Conservation (phyloP, 2,888 invertebrate species). For the Lissonota sp. region DNA sequence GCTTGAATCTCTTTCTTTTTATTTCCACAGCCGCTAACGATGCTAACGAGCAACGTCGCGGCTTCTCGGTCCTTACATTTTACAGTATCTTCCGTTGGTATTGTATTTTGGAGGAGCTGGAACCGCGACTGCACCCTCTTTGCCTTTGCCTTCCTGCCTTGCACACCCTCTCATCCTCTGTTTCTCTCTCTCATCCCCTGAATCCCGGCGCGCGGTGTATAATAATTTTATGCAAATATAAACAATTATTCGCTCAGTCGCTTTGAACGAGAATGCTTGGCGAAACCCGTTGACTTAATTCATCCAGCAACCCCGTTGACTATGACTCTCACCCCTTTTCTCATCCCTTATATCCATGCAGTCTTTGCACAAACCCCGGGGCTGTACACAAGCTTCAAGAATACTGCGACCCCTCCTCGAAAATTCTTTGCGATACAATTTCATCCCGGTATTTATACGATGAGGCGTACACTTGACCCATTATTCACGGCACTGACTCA, state of each 20-base stretch:
- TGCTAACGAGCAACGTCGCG: conserved; percentile 74
- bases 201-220: conserved; percentile 34
- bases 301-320: conserved; percentile 52
- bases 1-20: conserved; percentile 58
- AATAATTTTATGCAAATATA: conserved; percentile 79
- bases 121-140: conserved; percentile 20
- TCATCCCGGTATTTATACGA: no score
- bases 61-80: conserved; percentile 36
- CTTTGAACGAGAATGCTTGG: conserved; percentile 33
- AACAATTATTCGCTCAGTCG: conserved; percentile 74
- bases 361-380: neutral
- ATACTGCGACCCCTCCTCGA: neutral
- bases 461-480: no score
- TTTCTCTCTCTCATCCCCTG: conserved; percentile 1
- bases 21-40: conserved; percentile 71
- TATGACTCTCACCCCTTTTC: conserved; percentile 2
- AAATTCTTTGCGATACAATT: neutral
- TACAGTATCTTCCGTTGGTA: conserved; percentile 45
- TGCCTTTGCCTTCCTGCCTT: neutral
- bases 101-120: conserved; percentile 39
- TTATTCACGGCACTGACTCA: neutral
- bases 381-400: no score
- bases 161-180: neutral
- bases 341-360: conserved; percentile 9
- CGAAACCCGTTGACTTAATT: conserved; percentile 58